phyloP scores from a whole-genome alignment of 2,113 vertebrate species.

The Brachyhypopomus gauderio region DNA sequence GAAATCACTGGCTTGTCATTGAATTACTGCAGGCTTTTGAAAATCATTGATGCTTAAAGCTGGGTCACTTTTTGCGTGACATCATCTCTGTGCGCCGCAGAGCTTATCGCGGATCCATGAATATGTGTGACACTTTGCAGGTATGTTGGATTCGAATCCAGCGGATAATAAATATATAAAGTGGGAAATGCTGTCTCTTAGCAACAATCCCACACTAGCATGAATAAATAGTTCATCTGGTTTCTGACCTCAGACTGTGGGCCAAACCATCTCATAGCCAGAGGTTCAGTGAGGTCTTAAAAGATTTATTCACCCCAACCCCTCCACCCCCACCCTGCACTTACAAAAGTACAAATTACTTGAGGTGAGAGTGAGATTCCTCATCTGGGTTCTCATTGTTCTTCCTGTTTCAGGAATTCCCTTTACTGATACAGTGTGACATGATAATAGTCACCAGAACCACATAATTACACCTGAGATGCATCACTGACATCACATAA shows the following conservation, averaged over 20 bases:
- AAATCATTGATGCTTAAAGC: not conserved
- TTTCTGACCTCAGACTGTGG: constrained; percentile 27
- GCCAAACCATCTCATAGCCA: constrained; percentile 5
- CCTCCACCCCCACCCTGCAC: not conserved
- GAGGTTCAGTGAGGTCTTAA: constrained; percentile 1
- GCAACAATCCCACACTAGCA: constrained; percentile 34
- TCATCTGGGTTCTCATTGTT: constrained; percentile 20
- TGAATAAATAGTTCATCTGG: constrained; percentile 49
- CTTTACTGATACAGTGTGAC: constrained; percentile 33
- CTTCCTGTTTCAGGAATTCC: constrained; percentile 36
- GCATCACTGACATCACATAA: constrained; percentile 45
- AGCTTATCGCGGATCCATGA: not conserved
- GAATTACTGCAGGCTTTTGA: not conserved
- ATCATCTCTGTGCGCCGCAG: constrained; percentile 35
- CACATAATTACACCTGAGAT: constrained; percentile 39
- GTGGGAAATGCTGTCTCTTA: constrained; percentile 29
- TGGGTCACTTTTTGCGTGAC: constrained; percentile 30
- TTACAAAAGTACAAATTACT: not conserved
- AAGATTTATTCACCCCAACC: constrained; percentile 6
- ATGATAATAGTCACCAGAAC: constrained; percentile 45
- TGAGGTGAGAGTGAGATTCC: constrained; percentile 34
- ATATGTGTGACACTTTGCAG: constrained; percentile 30
- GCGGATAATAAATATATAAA: not conserved
- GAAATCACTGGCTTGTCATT: not conserved
- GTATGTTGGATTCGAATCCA: not conserved